Evolutionary conservation across 2,888 invertebrate species (phyloP), one percentile per base, ranked within the genome.

Genomic region (Drosophila paucipuncta): DNA sequence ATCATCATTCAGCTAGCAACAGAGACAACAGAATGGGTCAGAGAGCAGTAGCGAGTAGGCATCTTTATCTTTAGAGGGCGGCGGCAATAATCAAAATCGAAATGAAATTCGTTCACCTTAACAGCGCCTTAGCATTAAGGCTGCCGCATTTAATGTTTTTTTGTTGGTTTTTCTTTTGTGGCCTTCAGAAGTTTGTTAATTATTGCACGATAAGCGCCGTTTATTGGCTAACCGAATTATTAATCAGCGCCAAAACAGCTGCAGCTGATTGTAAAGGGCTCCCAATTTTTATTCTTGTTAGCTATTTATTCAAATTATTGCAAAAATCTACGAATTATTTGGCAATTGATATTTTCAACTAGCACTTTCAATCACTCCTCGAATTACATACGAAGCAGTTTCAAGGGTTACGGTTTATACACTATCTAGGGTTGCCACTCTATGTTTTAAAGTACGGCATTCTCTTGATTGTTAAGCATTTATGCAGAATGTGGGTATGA

Each of bases 71-170:
- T 39, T 22, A 30, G 16, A 30, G 61, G 22, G 50, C 28, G 7
- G 28, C 50, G 35, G 37, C 64, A 22, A 63, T 31, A 67, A 31
- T 22, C 25, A 35, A 71, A 65, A 49, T 41, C 10, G 55, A 72
- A 69, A 55, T 31, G 33, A 31, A 50, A 68, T 41, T 43, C 25
- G 59, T 54, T 60, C 31, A 54, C 37, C 54, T 28, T 2, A 39
- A 28, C 47, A 30, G 37, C 28, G 59, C 37, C 43, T 30, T 49
- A 43, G 71, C 43, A 28, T n/a, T 55, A 35, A 33, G 16, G 31
- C 47, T 47, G 39, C 30, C 39, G 31, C 59, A 25, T 62, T 13
- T 16, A 58, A 41, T 57, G 10, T 7, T 22, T 22, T 22, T 22
- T 2, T 31, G 31, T 31, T 31, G 31, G 2, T 9, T 31, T 47